A percentile compares a stretch with the other conserved stretches of the same genome.
phyloP scores from a whole-genome alignment of 1,140 invertebrate genomes.

The Drosophila jambulina region DNA sequence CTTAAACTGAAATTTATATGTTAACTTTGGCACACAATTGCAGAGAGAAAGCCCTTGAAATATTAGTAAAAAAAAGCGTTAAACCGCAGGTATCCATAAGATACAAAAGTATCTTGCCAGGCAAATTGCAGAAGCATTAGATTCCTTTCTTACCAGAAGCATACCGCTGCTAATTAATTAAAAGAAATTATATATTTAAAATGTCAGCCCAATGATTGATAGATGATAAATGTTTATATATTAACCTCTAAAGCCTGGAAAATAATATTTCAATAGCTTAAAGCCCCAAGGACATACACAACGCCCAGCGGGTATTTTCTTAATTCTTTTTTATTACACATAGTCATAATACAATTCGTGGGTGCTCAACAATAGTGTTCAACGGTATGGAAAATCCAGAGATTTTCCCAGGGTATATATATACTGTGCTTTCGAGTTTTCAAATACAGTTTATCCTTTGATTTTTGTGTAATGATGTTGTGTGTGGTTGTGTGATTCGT shows the following conservation, averaged over 20 bases:
- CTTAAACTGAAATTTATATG: conserved; percentile 28
- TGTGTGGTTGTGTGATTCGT: conserved; percentile 11
- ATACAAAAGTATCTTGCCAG: not conserved
- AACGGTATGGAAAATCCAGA: not conserved
- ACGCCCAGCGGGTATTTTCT: conserved; percentile 25
- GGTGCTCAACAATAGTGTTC: conserved; percentile 33
- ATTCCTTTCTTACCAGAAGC: conserved; percentile 1
- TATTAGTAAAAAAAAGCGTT: not conserved
- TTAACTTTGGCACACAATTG: conserved; percentile 7
- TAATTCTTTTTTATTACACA: conserved; percentile 53
- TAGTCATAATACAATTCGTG: conserved; percentile 56
- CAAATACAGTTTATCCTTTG: conserved; percentile 17
- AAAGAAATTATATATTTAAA: not conserved
- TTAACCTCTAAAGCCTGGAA: not conserved
- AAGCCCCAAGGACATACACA: conserved; percentile 41
- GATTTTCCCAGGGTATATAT: not conserved
- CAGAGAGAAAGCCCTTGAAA: too few relatives aligned
- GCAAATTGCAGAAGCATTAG: not conserved
- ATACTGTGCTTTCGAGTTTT: conserved; percentile 46
- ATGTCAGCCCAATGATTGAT: not conserved
- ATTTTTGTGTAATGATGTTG: conserved; percentile 31
- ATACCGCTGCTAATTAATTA: not conserved
- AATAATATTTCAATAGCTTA: not conserved
- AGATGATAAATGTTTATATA: not conserved
- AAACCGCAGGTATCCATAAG: not conserved